Base-by-base conservation (phyloP, 2,113 vertebrate species). In the Cariama cristata region DNA sequence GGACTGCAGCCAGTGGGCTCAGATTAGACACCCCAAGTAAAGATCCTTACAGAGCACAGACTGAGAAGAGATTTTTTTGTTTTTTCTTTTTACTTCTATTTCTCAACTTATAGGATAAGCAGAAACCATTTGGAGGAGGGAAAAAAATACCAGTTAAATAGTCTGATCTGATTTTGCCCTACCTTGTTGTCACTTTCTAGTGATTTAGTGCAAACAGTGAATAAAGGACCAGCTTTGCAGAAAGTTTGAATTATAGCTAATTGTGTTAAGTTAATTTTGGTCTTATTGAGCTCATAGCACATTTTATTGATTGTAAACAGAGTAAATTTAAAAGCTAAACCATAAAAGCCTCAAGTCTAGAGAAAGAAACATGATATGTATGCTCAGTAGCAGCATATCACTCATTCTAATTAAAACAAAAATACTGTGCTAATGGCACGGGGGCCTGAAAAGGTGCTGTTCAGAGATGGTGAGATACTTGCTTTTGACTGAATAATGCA, bases 391-490 rank as follows among this genome's bases (percentile, higher is more conserved):
- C 49, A 93, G 53, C 23, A 2, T 83, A 94, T 95, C 88, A 90
- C 68, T 96, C 80, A 94, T 81, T 94, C 77, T 86, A 93, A 94
- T 96, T 97, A 97, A 97, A 97, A 94, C 44, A 93, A 97, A 95
- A 96, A 91, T 66, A 91, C 74, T 66, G 33, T 62, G 35, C 75
- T 95, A 95, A 91, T 94, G 58, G 50, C n/a, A 68, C 1, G 2
- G 45, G 9, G 55, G 24, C 32, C 69, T 94, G 72, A 84, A 85
- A 92, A 96, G 69, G 69, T 96, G 79, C 35, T 79, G 32, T 45
- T 97, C 49, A 69, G 59, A 86, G 53, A 67, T 56, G 76, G 80
- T 59, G 33, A 94, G 75, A 85, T 71, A 6, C 81, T 95, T 96
- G 35, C 55, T 64, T 92, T 69, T 62, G 55, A 40, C 28, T 68